Percentiles rank a stretch among this genome's conserved stretches.
phyloP scores from a whole-genome alignment of 2,113 vertebrate species.

The Amphilophus citrinellus region DNA sequence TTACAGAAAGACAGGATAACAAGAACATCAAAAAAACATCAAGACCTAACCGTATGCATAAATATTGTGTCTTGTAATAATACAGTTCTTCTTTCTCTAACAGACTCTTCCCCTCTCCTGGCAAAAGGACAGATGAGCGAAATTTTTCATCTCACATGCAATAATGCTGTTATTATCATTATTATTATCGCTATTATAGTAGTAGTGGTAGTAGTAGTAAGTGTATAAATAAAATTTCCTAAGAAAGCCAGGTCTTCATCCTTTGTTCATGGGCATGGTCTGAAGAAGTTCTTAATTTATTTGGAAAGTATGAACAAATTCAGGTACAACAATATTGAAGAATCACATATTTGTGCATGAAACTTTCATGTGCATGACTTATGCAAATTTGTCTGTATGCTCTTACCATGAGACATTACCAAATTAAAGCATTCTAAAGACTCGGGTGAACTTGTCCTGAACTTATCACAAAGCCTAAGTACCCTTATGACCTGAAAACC shows the following conservation, averaged over 20 bases:
- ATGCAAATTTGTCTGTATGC: background rate
- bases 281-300: background rate
- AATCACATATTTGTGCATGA: background rate
- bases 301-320: background rate
- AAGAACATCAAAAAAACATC: background rate
- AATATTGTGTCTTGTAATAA: background rate
- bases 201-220: too few relatives aligned
- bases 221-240: too few relatives aligned
- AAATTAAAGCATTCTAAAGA: constrained; percentile 10
- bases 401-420: background rate
- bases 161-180: too few relatives aligned
- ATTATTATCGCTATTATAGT: too few relatives aligned
- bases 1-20: background rate
- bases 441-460: constrained; percentile 22
- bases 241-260: too few relatives aligned
- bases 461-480: constrained; percentile 19
- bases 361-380: background rate
- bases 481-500: background rate
- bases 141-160: too few relatives aligned
- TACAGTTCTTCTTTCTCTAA: background rate
- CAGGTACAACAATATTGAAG: background rate
- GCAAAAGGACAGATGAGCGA: background rate
- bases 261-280: background rate
- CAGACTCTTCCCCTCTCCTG: background rate
- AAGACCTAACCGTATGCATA: background rate